Evolutionary conservation across 2,888 invertebrate species (phyloP), one percentile per base, ranked within the genome.

Genomic region (Sminthurinus aureus): DNA sequence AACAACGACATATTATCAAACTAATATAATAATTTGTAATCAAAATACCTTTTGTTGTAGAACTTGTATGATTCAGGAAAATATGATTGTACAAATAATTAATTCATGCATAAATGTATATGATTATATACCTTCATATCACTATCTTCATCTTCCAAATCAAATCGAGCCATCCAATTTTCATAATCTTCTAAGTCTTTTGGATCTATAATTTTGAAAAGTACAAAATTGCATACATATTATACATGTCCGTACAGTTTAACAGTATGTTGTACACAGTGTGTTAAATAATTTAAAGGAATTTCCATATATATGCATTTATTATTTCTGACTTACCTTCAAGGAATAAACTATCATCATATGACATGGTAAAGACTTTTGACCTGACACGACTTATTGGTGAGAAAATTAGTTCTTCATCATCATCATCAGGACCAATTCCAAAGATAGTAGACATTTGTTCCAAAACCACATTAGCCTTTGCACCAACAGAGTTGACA

Each of bases 391-490:
- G 84, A 84, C n/a, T 79, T 50, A 64, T 50, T 51, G 79, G 22
- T n/a, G 83, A 20, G 58, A 84, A 86, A 83, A 84, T 84, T 82
- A 87, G 87, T 52, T 88, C 88, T 58, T 86, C 87, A 84, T 88
- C 88, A 67, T 86, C 87, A 84, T 88, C 88, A 82, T 88, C 88
- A 1, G 88, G 88, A 64, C 86, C 88, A 18, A 88, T 87, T 18
- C 88, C 88, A 84, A 88, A 88, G 69, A 88, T 88, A 0, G 87
- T 86, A 8, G 88, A 87, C 84, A 88, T 87, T 84, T 88, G 88
- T 79, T 88, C 88, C 83, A 88, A 76, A 8, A 88, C 82, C 13
- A 84, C 81, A 74, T 86, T 88, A 13, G 86, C 84, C 76, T 84
- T 88, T 15, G 84, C 81, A 20, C 87, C 86, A 66, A 88, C 87